Base-by-base conservation (phyloP, 2,113 vertebrate genomes). In the Lepidothrix coronata region DNA sequence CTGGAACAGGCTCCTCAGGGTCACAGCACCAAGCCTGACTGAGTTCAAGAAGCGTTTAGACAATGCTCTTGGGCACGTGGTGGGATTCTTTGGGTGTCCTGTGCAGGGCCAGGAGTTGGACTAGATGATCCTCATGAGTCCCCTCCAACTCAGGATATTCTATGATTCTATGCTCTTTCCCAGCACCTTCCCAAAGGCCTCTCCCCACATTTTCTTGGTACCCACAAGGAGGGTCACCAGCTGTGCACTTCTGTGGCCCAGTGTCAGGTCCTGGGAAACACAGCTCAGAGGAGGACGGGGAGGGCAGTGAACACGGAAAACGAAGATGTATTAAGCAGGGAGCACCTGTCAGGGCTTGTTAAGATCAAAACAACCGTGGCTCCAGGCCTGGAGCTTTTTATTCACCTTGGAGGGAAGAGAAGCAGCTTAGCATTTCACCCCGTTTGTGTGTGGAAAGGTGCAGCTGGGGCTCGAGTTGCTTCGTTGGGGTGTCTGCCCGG, bases 371-470 rank as follows among this genome's bases (percentile, higher is more conserved):
- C 23, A 1, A 30, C 3, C 1, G 10, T 12, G 7, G 15, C 25
- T 74, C 6, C 31, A 33, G 61, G 41, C 14, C 27, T 27, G 30
- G 11, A 68, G 33, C 22, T 61, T 66, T 75, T 73, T 43, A 22
- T 61, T 81, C 35, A 14, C 22, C 9, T 18, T 12, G 11, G 18
- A 23, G 9, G 7, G 8, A 54, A 17, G 12, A 43, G 30, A 37
- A 73, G 18, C 3, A 4, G 44, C 54, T 61, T 79, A 33, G 35
- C 6, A 19, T 61, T 31, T 80, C 30, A 52, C 10, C 12, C 35
- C 31, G 4, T 24, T 1, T 2, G 3, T 7, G 16, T 2, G 3
- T 4, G 6, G 5, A 22, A 39, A 37, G 5, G 13, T 7, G 20
- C 41, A 61, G 39, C 7, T 6, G 28, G 13, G 19, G 30, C 37